Conservation (phyloP, 2,888 invertebrate genomes). For the Drosophila acutilabella region DNA sequence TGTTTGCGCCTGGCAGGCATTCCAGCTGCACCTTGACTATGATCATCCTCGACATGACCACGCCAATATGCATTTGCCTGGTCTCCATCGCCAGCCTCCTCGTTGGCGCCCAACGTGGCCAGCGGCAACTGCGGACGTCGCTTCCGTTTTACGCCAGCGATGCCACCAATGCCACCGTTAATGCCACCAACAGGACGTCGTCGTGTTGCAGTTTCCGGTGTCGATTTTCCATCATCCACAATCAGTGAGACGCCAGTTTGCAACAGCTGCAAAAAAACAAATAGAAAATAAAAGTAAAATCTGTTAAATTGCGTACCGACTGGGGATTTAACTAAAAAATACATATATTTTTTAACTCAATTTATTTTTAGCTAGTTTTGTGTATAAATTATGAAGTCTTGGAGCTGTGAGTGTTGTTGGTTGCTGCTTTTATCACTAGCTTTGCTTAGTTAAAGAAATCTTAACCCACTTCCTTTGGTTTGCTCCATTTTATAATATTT, state of each 20-base stretch:
- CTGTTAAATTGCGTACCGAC: neutral
- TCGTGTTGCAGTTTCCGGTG: constrained; percentile 37
- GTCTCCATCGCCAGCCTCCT: constrained; percentile 32
- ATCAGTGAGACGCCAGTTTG: constrained; percentile 84
- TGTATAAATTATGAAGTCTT: no score
- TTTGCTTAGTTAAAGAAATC: no score
- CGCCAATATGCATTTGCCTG: constrained; percentile 76
- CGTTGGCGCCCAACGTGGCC: constrained; percentile 62
- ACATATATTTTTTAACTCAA: no score
- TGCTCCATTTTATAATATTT: neutral
- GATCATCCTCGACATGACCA: constrained; percentile 84
- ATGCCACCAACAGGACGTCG: constrained; percentile 29
- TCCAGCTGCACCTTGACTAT: constrained; percentile 9
- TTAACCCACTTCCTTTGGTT: no score
- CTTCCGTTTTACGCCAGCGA: constrained; percentile 30
- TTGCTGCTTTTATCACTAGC: no score
- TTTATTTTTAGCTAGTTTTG: no score
- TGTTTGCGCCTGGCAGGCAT: constrained; percentile 62
- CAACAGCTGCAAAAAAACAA: constrained; percentile 67
- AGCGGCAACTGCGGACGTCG: constrained; percentile 46
- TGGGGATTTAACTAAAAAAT: no score
- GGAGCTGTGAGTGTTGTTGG: no score
- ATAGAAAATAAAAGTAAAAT: neutral
- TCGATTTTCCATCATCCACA: constrained; percentile 66
- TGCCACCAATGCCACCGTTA: neutral